Percentiles rank a stretch among this genome's conserved stretches.
Evolutionary conservation across 2,888 invertebrate genomes (phyloP).

Genomic region (Galeruca laticollis): DNA sequence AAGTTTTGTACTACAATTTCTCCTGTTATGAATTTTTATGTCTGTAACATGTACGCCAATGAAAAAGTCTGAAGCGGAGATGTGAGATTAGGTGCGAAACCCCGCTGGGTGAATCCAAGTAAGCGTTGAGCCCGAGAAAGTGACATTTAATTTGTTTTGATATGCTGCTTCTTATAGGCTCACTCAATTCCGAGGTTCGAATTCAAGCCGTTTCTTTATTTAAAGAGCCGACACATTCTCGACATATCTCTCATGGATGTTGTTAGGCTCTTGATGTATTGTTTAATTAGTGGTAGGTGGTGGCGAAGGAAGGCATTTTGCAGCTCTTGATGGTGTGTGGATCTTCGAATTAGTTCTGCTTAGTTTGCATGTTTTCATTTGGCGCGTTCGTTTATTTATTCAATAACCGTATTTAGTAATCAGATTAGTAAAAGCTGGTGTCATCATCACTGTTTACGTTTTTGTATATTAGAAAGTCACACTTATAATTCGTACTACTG

Average conservation of each 20-base stretch:
- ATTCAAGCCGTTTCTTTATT: constrained; percentile 28
- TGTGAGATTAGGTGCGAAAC: constrained; percentile 63
- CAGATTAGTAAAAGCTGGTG: no score
- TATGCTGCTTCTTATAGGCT: constrained; percentile 50
- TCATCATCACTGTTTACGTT: no score
- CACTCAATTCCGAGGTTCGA: constrained; percentile 28
- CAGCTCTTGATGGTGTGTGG: constrained; percentile 9
- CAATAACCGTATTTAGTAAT: no score
- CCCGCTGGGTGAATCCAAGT: constrained; percentile 59
- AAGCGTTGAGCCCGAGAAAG: constrained; percentile 57
- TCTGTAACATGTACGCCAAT: neutral
- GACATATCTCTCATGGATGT: constrained; percentile 24
- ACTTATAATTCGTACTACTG: no score
- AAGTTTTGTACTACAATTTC: neutral
- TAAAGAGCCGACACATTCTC: constrained; percentile 35
- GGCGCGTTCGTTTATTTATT: neutral
- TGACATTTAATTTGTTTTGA: constrained; percentile 65
- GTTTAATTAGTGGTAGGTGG: constrained; percentile 37
- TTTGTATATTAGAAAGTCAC: no score
- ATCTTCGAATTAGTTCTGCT: constrained; percentile 16
- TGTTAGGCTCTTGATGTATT: constrained; percentile 35
- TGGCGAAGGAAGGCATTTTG: constrained; percentile 34
- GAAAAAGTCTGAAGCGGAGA: constrained; percentile 48
- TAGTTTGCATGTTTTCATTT: neutral
- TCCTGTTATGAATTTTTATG: neutral